Base-by-base conservation (phyloP, 2,113 vertebrate genomes). In the Rhinogobius similis region DNA sequence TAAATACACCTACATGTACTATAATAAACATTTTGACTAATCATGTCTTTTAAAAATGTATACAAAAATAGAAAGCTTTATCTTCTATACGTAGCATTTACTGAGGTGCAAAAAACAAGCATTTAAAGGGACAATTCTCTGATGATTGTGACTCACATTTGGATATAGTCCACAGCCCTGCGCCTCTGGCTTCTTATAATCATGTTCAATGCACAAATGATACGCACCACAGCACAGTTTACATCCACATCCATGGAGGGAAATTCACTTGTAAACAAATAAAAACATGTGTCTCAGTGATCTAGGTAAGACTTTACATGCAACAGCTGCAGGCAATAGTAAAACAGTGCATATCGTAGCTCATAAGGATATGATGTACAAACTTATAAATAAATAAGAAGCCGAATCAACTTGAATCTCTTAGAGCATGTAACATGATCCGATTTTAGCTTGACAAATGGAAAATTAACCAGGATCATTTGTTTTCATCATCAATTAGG, bases 101-200 rank as follows among this genome's bases (percentile, higher is more conserved):
- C 12, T 29, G 69, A 78, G 55, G 38, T 27, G 18, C 21, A 69
- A 52, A 75, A 14, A 56, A 32, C 32, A 66, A 4, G 38, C 9
- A 27, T 52, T 48, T 68, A 29, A 75, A 68, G 59, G 53, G 29
- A 61, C 58, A 36, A 38, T n/a, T n/a, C 7, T 78, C 67, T 73
- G 74, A 61, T 43, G 23, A 53, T 61, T 46, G 36, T 81, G 77
- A 89, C 70, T 84, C 79, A 83, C 48, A 76, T 87, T 78, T 83
- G 72, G 67, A 81, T 23, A 61, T 46, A 23, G 59, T 70, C 23
- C 43, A 24, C 38, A 21, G 43, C 58, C 82, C 72, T 9, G n/a
- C 59, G 23, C 72, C 73, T 24, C 73, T 79, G 72, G 50, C 66
- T 79, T 36, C 78, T 74, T 50, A 46, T 80, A 75, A 75, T 78